Conservation (phyloP, 2,888 invertebrate species). For the Agrotis clavis region DNA sequence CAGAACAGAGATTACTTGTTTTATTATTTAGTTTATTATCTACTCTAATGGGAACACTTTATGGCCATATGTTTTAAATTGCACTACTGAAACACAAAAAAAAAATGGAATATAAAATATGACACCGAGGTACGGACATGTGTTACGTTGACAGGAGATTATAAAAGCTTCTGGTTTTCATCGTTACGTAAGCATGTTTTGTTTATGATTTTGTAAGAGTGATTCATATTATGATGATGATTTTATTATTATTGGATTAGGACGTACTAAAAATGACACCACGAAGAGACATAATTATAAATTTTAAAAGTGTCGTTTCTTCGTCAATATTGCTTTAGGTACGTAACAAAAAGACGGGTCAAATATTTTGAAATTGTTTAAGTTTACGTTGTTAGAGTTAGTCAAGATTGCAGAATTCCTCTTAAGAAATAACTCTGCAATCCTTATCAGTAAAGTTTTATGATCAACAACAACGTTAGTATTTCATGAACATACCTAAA, state of each 20-base stretch:
- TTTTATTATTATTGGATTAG: too few species aligned
- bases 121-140: conserved; percentile 21
- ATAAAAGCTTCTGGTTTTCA: conserved; percentile 1
- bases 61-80: conserved; percentile 58
- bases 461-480: not conserved
- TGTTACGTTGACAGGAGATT: not conserved
- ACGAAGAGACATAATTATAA: too few species aligned
- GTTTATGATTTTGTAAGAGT: not conserved
- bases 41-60: conserved; percentile 53
- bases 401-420: too few species aligned
- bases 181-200: not conserved
- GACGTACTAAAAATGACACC: too few species aligned
- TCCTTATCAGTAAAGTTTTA: too few species aligned
- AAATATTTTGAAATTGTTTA: too few species aligned
- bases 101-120: not conserved
- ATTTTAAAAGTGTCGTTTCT: too few species aligned
- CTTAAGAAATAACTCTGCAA: too few species aligned
- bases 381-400: too few species aligned
- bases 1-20: conserved; percentile 59
- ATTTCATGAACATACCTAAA: not conserved
- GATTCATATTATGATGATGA: too few species aligned
- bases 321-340: too few species aligned
- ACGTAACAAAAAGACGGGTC: too few species aligned
- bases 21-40: conserved; percentile 61
- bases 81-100: conserved; percentile 33